These are phyloP conservation scores for Malacoraja senta DNA, from an alignment of 2,797 vertebrate species.

Conservation along the genomic window DNA sequence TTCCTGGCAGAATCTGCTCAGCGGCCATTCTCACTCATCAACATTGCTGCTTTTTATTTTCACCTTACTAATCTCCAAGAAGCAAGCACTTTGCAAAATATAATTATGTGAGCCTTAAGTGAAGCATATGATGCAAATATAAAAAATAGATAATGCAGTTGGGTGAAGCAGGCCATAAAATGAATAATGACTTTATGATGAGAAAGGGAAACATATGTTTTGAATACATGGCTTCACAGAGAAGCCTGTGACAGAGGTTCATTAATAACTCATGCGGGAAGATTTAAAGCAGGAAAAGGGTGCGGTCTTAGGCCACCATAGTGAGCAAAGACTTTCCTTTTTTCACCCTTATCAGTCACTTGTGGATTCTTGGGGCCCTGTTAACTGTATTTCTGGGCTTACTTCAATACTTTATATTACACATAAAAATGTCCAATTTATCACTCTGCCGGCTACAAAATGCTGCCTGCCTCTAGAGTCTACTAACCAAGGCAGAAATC, in stretches of 20 bases:
- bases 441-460: neutral
- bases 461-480: neutral
- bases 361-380: neutral
- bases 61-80: neutral
- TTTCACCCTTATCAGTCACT: too few species aligned
- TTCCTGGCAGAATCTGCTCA: neutral
- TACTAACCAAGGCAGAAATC: neutral
- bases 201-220: constrained; percentile 17
- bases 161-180: constrained; percentile 4
- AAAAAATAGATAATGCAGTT: neutral
- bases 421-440: neutral
- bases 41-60: constrained; percentile 8
- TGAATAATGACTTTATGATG: constrained; percentile 32
- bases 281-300: constrained; percentile 9
- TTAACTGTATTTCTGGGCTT: neutral
- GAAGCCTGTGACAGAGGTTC: neutral
- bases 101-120: neutral
- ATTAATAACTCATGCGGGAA: constrained; percentile 21
- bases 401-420: neutral
- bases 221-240: neutral
- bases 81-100: neutral
- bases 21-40: neutral
- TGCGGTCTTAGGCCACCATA: neutral
- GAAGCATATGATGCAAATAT: neutral
- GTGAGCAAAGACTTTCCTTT: neutral